Conservation (phyloP, 2,888 invertebrate species). For the Asteroscopus sphinx region DNA sequence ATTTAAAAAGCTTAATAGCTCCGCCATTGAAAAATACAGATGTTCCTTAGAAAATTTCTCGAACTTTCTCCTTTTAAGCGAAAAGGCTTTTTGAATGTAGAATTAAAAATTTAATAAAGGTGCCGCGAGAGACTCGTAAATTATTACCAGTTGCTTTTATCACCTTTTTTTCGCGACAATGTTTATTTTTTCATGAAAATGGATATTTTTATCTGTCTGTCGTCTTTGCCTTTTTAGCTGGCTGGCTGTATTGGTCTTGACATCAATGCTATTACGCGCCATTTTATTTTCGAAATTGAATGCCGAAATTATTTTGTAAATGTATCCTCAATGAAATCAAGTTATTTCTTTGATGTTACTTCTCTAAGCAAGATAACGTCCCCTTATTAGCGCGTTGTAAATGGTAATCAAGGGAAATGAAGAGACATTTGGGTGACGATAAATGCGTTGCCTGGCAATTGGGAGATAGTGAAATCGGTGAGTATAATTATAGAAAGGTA, state of each 20-base stretch:
- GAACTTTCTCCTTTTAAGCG: slow-evolving; percentile 44
- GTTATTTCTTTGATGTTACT: slow-evolving; percentile 31
- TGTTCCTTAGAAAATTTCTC: slow-evolving; percentile 43
- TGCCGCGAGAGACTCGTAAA: slow-evolving; percentile 33
- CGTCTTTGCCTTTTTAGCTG: slow-evolving; percentile 29
- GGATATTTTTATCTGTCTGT: slow-evolving; percentile 44
- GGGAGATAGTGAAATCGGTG: too few species aligned
- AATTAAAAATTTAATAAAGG: slow-evolving; percentile 55
- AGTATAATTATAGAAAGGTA: too few species aligned
- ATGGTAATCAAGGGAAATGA: not conserved
- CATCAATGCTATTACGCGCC: slow-evolving; percentile 24
- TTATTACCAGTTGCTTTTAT: slow-evolving; percentile 55
- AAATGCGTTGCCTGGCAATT: too few species aligned
- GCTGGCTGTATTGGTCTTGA: slow-evolving; percentile 34
- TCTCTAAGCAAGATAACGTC: slow-evolving; percentile 7
- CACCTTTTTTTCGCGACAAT: slow-evolving; percentile 36
- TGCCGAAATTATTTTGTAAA: slow-evolving; percentile 35
- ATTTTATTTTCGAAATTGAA: slow-evolving; percentile 43
- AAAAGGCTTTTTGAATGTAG: slow-evolving; percentile 44
- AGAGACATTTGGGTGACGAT: too few species aligned
- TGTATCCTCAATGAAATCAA: slow-evolving; percentile 22
- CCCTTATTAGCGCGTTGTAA: slow-evolving; percentile 16
- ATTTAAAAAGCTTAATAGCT: slow-evolving; percentile 52
- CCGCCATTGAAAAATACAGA: slow-evolving; percentile 51
- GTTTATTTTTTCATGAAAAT: slow-evolving; percentile 49